A percentile compares a stretch with the other conserved stretches of the same genome.
Evolutionary conservation across 1,140 invertebrate species (phyloP).

Genomic region (Drosophila takahashii): DNA sequence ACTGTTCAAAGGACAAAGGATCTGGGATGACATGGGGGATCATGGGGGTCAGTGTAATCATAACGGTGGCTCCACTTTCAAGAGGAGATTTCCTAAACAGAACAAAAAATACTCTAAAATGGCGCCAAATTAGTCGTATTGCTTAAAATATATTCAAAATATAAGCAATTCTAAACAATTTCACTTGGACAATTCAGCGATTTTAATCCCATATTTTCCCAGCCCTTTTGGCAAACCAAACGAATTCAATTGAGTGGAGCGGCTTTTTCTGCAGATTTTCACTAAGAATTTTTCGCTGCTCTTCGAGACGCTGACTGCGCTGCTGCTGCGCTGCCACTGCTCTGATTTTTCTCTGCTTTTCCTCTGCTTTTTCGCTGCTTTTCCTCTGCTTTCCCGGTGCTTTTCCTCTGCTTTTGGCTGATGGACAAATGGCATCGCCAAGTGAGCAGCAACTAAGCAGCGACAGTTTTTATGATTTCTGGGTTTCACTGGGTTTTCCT

Average conservation of each 20-base stretch:
- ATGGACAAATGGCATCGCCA: slow-evolving; percentile 58
- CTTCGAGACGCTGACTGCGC: slow-evolving; percentile 12
- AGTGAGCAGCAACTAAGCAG: slow-evolving; percentile 64
- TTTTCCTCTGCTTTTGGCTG: slow-evolving; percentile 31
- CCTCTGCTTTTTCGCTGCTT: slow-evolving; percentile 18
- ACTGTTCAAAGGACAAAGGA: slow-evolving; percentile 55
- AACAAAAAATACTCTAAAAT: slow-evolving; percentile 39
- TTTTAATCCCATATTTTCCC: slow-evolving; percentile 5
- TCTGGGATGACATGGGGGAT: slow-evolving; percentile 30
- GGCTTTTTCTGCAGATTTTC: slow-evolving; percentile 10
- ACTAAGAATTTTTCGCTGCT: slow-evolving; percentile 7
- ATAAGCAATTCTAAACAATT: slow-evolving; percentile 24
- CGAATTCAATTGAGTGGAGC: slow-evolving; percentile 54
- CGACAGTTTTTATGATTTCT: slow-evolving; percentile 76
- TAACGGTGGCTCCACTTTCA: slow-evolving; percentile 37
- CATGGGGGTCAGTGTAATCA: slow-evolving; percentile 76
- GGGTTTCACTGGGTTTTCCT: slow-evolving; percentile 21
- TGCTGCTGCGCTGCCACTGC: slow-evolving; percentile 12
- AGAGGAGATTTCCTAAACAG: slow-evolving; percentile 14
- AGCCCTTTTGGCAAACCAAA: slow-evolving; percentile 57
- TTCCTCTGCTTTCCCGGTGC: slow-evolving; percentile 28
- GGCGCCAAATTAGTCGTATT: slow-evolving; percentile 68
- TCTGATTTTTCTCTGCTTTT: slow-evolving; percentile 9
- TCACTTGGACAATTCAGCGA: slow-evolving; percentile 18
- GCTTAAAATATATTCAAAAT: slow-evolving; percentile 9